These are phyloP conservation scores for Telenomus remus DNA, from an alignment of 1,140 invertebrate genomes.

Conservation along the genomic window DNA sequence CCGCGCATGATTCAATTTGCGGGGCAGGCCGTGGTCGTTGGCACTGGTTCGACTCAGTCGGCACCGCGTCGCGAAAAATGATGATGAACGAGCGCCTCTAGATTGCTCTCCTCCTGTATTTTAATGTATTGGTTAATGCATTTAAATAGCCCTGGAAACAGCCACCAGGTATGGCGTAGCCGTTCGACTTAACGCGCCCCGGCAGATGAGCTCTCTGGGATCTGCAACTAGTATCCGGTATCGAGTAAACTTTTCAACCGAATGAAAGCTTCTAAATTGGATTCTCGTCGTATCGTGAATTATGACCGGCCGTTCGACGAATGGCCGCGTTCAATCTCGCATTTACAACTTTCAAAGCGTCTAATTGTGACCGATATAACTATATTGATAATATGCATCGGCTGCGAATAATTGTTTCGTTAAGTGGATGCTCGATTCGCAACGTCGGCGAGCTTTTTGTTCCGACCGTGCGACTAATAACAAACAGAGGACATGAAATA, in stretches of 20 bases:
- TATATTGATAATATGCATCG: constrained; percentile 32
- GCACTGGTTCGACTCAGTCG: constrained; percentile 20
- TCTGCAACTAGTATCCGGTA: constrained; percentile 44
- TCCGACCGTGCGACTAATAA: too few relatives aligned
- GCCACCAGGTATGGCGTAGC: constrained; percentile 42
- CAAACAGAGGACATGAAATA: too few relatives aligned
- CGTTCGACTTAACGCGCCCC: constrained; percentile 23
- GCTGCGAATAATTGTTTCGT: background rate
- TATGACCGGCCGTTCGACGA: constrained; percentile 26
- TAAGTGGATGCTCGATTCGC: too few relatives aligned
- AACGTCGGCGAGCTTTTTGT: too few relatives aligned
- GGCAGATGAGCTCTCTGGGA: constrained; percentile 40
- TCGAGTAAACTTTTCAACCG: constrained; percentile 41
- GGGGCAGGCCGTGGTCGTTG: constrained; percentile 31
- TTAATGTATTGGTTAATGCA: constrained; percentile 62
- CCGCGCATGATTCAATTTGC: constrained; percentile 58
- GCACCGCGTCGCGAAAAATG: constrained; percentile 53
- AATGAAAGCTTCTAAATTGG: constrained; percentile 52
- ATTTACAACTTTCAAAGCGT: constrained; percentile 18
- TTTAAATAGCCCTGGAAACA: constrained; percentile 60
- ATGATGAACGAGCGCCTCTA: constrained; percentile 59
- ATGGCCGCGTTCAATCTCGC: constrained; percentile 17
- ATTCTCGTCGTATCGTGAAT: constrained; percentile 46
- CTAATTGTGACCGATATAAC: constrained; percentile 42
- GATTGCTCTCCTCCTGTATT: constrained; percentile 59